Base-by-base conservation (phyloP, 2,888 invertebrate species). In the Tortrix viridana region DNA sequence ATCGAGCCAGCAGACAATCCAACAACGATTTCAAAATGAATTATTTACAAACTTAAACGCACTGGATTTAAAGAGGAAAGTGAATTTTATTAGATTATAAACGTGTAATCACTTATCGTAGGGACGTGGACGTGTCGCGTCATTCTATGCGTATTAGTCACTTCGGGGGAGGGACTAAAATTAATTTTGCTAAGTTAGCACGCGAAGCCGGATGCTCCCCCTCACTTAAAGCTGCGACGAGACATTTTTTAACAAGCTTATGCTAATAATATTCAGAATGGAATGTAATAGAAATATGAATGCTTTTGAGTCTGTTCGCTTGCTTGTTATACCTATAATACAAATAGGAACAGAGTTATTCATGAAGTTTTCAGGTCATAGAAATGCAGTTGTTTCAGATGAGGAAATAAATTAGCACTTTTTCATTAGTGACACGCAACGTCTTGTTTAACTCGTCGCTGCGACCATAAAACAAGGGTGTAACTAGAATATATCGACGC, bases 131-230 rank as follows among this genome's bases (percentile, higher is more conserved):
- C 47, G 58, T 38, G 47, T 67, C 69, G 67, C 71, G 75, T 81
- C 81, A 81, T 76, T 74, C 73, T 72, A 43, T 41, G 41, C 32
- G 43, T 57, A 58, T 63, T 63, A 76, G 76, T 74, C 76, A 67
- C 62, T 60, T 44, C 56, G 70, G 69, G 70, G 67, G 63, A 65
- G 76, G 75, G 78, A 77, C 76, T 73, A 66, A 74, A 79, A 79
- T 82, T 81, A 82, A 82, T 80, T 80, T 77, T 65, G 74, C 64
- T 60, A 71, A 71, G 71, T 66, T 72, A 70, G 74, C 82, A 84
- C 78, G 82, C 77, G 73, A 71, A 66, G 58, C 73, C 66, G 67
- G 65, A 64, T 71, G 69, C 68, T 66, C 65, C 73, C 73, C 67
- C 69, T 71, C 74, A 70, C 75, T 57, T 48, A 47, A 47, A 65